A percentile compares a stretch with the other conserved stretches of the same genome.
Evolutionary conservation across 1,140 invertebrate species (phyloP).

Genomic region (Tribolium castaneum): DNA sequence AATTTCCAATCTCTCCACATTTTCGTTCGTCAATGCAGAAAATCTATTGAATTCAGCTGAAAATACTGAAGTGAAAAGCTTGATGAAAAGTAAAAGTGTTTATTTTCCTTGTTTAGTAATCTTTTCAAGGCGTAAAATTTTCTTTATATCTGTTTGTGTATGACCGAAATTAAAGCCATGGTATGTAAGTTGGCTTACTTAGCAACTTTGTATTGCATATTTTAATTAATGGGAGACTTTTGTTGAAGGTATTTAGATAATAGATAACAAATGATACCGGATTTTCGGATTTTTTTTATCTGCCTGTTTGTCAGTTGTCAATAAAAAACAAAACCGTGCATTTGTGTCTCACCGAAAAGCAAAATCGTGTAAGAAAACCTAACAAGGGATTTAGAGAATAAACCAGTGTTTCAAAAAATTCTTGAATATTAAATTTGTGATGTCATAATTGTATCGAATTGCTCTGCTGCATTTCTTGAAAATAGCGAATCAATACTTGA

Average conservation of each 20-base stretch:
- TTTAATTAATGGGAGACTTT: too few relatives aligned
- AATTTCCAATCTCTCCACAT: neutral
- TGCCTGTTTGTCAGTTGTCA: neutral
- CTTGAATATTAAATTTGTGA: too few relatives aligned
- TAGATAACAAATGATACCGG: neutral
- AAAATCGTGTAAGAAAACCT: too few relatives aligned
- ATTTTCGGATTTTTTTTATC: too few relatives aligned
- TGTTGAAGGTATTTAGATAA: too few relatives aligned
- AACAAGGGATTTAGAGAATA: too few relatives aligned
- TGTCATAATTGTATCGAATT: neutral
- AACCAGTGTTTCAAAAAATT: too few relatives aligned
- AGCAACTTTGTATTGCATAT: neutral
- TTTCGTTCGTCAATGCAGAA: neutral
- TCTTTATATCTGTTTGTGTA: neutral
- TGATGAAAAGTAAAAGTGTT: constrained; percentile 22
- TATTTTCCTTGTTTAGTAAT: constrained; percentile 23
- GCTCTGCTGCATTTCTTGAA: neutral
- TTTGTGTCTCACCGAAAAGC: too few relatives aligned
- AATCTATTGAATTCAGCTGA: neutral
- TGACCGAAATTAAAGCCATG: too few relatives aligned
- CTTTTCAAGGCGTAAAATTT: neutral
- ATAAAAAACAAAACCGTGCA: too few relatives aligned
- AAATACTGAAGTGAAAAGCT: neutral
- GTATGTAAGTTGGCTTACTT: too few relatives aligned
- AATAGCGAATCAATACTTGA: neutral